Conservation (phyloP, 2,113 vertebrate species). For the Fregata magnificens region DNA sequence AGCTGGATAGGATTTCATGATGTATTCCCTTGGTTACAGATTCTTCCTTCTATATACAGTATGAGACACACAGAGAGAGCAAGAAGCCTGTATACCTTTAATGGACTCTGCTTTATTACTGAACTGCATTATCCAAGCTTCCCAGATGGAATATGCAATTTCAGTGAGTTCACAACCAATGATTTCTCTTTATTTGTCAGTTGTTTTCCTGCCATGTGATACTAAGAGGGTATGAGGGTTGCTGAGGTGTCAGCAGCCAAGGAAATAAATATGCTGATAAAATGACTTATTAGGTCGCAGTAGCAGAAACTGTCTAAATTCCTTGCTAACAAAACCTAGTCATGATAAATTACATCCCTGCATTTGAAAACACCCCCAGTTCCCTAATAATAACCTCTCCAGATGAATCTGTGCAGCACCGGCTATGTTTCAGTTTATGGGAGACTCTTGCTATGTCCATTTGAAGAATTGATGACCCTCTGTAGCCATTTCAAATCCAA, state of each 20-base stretch:
- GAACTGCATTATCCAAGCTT: constrained; percentile 37
- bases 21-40: neutral
- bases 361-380: constrained; percentile 3
- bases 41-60: neutral
- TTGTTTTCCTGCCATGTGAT: constrained; percentile 12
- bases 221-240: neutral
- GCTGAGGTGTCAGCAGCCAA: neutral
- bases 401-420: neutral
- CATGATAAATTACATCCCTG: constrained; percentile 27
- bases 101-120: neutral
- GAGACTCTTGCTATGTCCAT: neutral
- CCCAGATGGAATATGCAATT: constrained; percentile 32
- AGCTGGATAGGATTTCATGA: neutral
- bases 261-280: constrained; percentile 41
- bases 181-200: constrained; percentile 54
- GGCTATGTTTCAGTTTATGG: neutral
- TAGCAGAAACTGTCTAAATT: constrained; percentile 32
- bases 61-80: neutral
- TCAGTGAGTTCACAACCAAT: constrained; percentile 14
- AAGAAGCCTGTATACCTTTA: neutral
- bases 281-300: constrained; percentile 2
- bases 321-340: constrained; percentile 15
- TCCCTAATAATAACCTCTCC: constrained; percentile 35
- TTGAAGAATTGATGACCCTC: constrained; percentile 42
- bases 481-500: constrained; percentile 32